Conservation (phyloP, 2,888 invertebrate species). For the Pristionchus arcanus region DNA sequence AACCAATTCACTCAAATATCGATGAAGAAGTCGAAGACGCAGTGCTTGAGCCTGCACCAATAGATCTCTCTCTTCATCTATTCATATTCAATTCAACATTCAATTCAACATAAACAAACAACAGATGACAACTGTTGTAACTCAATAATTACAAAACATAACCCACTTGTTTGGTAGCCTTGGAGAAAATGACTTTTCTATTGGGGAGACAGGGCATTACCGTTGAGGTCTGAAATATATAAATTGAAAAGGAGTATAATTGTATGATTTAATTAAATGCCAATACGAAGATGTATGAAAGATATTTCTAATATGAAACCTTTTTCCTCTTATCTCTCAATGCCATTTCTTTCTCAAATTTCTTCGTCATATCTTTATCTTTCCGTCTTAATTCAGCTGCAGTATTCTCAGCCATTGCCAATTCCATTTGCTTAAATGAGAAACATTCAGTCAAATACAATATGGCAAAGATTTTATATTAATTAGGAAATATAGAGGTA, state of each 20-base stretch:
- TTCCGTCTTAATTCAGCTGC: background rate
- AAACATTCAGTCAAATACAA: background rate
- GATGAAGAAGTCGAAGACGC: conserved; percentile 49
- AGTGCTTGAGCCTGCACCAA: conserved; percentile 46
- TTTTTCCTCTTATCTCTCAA: conserved; percentile 22
- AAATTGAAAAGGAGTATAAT: background rate
- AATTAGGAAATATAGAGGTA: background rate
- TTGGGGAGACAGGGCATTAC: conserved; percentile 52
- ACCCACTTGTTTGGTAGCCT: conserved; percentile 53
- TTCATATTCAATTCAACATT: too few species aligned
- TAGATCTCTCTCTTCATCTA: background rate
- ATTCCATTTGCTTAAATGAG: background rate
- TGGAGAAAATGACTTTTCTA: conserved; percentile 50
- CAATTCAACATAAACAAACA: too few species aligned
- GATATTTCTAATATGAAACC: background rate
- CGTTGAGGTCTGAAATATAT: background rate
- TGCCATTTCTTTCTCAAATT: conserved; percentile 43
- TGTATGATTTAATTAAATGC: background rate
- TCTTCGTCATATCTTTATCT: conserved; percentile 26
- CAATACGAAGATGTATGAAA: background rate
- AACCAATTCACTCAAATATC: conserved; percentile 39
- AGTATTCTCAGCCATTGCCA: background rate
- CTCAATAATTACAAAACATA: background rate
- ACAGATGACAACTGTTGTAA: background rate
- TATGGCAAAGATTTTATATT: background rate